phyloP scores from a whole-genome alignment of 2,797 vertebrate genomes.

The Ispidina lecontei region DNA sequence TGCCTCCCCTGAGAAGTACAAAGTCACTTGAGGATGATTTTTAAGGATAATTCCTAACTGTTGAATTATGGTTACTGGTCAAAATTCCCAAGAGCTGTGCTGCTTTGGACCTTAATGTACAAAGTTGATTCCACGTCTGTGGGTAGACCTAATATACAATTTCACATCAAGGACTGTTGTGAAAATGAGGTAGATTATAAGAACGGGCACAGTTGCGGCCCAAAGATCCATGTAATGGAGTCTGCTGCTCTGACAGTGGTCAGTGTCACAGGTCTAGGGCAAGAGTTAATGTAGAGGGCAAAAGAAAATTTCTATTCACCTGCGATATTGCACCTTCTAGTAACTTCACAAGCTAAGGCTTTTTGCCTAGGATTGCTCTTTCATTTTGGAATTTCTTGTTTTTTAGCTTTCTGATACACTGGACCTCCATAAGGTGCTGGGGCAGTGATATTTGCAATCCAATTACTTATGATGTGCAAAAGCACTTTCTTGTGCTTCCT shows the following conservation, averaged over 20 bases:
- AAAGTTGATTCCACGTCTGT: neutral
- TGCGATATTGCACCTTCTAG: neutral
- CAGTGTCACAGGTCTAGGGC: neutral
- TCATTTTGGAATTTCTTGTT: neutral
- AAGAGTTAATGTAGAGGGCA: neutral
- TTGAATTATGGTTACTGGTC: neutral
- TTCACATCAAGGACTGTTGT: neutral
- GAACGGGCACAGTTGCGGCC: neutral
- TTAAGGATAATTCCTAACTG: neutral
- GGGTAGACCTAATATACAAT: neutral
- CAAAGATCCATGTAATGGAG: neutral
- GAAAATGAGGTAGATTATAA: neutral
- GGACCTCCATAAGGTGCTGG: neutral
- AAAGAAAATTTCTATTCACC: neutral
- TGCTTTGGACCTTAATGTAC: neutral
- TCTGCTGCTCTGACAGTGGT: neutral
- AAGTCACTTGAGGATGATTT: neutral
- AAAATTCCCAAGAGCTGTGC: neutral
- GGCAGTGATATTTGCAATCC: neutral
- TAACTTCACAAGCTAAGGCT: neutral
- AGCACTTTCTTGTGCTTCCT: neutral
- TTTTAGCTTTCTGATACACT: neutral
- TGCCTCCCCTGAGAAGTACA: neutral
- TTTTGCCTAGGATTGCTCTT: neutral
- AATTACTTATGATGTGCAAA: neutral